Percentiles rank a stretch among this genome's conserved stretches.
Conservation (phyloP, 2,797 vertebrate species). For the Knipowitschia caucasica region DNA sequence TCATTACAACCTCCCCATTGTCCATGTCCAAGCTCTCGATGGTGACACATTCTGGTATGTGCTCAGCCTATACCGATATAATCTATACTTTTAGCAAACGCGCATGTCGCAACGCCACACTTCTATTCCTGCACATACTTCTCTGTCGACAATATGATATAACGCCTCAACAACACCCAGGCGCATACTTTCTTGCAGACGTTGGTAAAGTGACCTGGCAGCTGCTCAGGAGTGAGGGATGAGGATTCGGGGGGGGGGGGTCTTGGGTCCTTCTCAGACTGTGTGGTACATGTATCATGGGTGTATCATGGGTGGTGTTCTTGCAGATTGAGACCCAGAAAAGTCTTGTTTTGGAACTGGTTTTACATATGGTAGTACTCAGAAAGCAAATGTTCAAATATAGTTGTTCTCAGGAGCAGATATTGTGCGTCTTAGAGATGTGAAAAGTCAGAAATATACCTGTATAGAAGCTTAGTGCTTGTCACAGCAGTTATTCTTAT, state of each 20-base stretch:
- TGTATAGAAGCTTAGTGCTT: too few species aligned
- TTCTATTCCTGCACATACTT: constrained; percentile 30
- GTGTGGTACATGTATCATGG: too few species aligned
- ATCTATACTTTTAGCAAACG: constrained; percentile 17
- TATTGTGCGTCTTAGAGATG: too few species aligned
- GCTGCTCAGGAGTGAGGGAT: constrained; percentile 52
- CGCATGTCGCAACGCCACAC: constrained; percentile 2
- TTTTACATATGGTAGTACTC: too few species aligned
- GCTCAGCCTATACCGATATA: constrained; percentile 7
- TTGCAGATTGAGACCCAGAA: too few species aligned
- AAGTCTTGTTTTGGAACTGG: too few species aligned
- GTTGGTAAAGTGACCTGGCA: constrained; percentile 60
- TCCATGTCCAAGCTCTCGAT: not conserved
- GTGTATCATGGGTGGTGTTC: not conserved
- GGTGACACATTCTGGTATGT: constrained; percentile 3
- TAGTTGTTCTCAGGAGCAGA: too few species aligned
- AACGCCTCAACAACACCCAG: constrained; percentile 49
- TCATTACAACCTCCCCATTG: constrained; percentile 1
- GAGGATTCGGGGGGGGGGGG: not conserved
- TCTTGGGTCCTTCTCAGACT: too few species aligned
- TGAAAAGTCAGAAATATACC: too few species aligned
- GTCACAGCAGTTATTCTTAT: not conserved
- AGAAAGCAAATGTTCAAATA: too few species aligned
- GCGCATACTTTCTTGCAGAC: constrained; percentile 46
- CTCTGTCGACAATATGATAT: constrained; percentile 42